These are phyloP conservation scores for Chaenodraco wilsoni DNA, from an alignment of 2,797 vertebrate species.

Conservation along the genomic window DNA sequence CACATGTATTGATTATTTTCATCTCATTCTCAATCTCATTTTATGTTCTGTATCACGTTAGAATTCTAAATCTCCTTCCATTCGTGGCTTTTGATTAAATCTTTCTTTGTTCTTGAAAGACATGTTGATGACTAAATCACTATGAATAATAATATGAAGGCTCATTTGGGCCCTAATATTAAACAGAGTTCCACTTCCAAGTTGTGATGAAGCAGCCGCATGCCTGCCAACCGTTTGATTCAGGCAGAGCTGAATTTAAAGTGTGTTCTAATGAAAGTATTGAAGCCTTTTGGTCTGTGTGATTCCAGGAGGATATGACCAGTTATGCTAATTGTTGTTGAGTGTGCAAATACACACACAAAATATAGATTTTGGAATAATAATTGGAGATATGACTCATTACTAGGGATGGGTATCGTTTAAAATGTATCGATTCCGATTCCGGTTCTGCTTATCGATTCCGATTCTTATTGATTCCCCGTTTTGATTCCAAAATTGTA, in stretches of 20 bases:
- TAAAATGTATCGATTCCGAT: too few species aligned
- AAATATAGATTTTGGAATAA: conserved; percentile 20
- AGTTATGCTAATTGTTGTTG: conserved; percentile 22
- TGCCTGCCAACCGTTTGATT: conserved; percentile 41
- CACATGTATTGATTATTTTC: neutral
- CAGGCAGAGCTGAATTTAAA: conserved; percentile 24
- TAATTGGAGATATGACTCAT: conserved; percentile 21
- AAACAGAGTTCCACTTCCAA: conserved; percentile 29
- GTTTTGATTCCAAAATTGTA: too few species aligned
- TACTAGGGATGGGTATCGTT: neutral
- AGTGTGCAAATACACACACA: conserved; percentile 11
- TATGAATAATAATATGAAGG: conserved; percentile 29
- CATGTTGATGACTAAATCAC: conserved; percentile 10
- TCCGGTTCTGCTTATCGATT: too few species aligned
- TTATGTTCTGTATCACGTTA: conserved; percentile 9
- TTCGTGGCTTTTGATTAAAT: conserved; percentile 27
- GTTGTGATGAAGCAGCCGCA: conserved; percentile 30
- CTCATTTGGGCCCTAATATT: conserved; percentile 30
- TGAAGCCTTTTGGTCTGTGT: conserved; percentile 28
- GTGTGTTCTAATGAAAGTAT: conserved; percentile 47
- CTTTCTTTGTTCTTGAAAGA: conserved; percentile 30
- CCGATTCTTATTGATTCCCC: too few species aligned
- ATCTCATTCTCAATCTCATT: neutral
- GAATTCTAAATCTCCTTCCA: conserved; percentile 9
- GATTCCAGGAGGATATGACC: conserved; percentile 24